These are phyloP conservation scores for Adelosebastes latens DNA, from an alignment of 2,797 vertebrate genomes.

Conservation along the genomic window DNA sequence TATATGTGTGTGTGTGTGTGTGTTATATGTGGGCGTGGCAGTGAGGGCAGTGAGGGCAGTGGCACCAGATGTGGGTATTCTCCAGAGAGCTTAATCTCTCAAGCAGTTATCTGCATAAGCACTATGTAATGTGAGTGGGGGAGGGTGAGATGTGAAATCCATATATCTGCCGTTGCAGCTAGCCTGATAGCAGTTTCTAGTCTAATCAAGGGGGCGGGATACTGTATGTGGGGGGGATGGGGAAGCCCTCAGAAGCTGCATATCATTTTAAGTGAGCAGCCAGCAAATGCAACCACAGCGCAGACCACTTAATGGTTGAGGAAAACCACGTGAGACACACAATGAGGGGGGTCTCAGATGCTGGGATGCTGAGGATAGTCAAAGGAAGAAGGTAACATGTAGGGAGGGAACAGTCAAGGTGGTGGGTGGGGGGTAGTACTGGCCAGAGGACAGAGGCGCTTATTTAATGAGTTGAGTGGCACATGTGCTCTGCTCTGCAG, in stretches of 20 bases:
- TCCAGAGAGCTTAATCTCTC: conserved; percentile 65
- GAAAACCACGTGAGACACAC: not conserved
- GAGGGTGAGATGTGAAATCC: conserved; percentile 53
- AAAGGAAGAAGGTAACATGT: not conserved
- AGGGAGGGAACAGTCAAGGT: not conserved
- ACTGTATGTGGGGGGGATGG: not conserved
- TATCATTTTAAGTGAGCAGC: conserved; percentile 17
- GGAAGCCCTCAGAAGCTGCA: conserved; percentile 14
- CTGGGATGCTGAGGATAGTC: not conserved
- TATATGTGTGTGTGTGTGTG: not conserved
- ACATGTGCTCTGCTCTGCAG: conserved; percentile 30
- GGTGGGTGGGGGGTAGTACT: not conserved
- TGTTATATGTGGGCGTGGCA: conserved; percentile 21
- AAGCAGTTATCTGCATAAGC: conserved; percentile 67
- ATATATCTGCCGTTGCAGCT: conserved; percentile 53
- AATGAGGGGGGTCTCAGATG: not conserved
- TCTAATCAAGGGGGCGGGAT: conserved; percentile 39
- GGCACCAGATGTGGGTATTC: conserved; percentile 63
- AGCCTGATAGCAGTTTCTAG: conserved; percentile 19
- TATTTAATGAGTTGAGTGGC: conserved; percentile 21
- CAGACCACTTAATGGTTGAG: not conserved
- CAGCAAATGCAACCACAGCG: conserved; percentile 1
- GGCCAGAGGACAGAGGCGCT: not conserved
- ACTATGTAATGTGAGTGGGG: conserved; percentile 46
- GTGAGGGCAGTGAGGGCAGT: conserved; percentile 37